phyloP scores from a whole-genome alignment of 2,888 invertebrate genomes.

The Lithophane ornitopus region DNA sequence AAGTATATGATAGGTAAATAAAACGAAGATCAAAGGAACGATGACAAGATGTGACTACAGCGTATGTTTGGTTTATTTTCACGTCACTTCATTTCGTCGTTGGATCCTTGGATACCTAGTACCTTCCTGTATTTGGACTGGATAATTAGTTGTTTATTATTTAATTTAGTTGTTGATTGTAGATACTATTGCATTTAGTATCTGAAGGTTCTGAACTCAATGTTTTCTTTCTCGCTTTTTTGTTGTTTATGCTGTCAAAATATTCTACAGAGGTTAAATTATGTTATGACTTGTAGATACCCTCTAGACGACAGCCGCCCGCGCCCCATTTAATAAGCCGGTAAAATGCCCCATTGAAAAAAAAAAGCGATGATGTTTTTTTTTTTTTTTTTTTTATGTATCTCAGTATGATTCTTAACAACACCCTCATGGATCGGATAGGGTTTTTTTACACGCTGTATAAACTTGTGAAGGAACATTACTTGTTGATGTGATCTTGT shows the following conservation, averaged over 20 bases:
- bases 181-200: background rate
- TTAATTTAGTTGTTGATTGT: background rate
- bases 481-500: too few relatives aligned
- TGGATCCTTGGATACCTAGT: constrained; percentile 18
- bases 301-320: too few relatives aligned
- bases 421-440: too few relatives aligned
- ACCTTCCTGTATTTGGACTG: constrained; percentile 33
- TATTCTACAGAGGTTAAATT: too few relatives aligned
- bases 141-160: constrained; percentile 3
- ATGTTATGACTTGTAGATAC: too few relatives aligned
- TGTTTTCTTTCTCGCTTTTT: background rate
- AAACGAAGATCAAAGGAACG: constrained; percentile 62
- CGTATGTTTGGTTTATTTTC: constrained; percentile 38
- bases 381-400: too few relatives aligned
- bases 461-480: too few relatives aligned
- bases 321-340: too few relatives aligned
- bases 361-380: too few relatives aligned
- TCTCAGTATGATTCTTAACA: too few relatives aligned
- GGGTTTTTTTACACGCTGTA: too few relatives aligned
- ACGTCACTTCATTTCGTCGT: constrained; percentile 33
- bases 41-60: constrained; percentile 42
- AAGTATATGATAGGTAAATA: constrained; percentile 63
- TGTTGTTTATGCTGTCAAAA: background rate
- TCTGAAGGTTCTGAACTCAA: background rate
- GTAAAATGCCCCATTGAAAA: too few relatives aligned